Conservation (phyloP, 2,113 vertebrate species). For the Daphoenositta chrysoptera region DNA sequence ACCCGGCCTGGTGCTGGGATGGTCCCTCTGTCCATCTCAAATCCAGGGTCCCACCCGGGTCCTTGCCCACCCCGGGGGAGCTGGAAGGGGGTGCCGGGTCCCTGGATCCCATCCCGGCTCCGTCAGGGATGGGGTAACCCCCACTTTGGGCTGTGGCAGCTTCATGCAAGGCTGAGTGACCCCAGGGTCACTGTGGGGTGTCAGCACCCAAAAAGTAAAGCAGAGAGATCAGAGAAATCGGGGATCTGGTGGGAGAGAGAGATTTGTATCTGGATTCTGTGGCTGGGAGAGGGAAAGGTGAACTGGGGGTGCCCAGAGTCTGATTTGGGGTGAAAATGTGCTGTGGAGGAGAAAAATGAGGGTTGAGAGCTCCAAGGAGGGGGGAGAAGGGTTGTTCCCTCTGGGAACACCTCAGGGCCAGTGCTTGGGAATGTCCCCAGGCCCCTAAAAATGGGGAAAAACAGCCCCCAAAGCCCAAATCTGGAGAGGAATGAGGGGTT, state of each 20-base stretch:
- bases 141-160: not conserved
- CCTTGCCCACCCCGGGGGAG: not conserved
- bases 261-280: not conserved
- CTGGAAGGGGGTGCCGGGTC: too few relatives aligned
- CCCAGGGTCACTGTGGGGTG: not conserved
- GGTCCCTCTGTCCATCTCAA: not conserved
- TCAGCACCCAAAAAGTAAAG: not conserved
- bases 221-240: too few relatives aligned
- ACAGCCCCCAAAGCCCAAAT: not conserved
- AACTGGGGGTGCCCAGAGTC: not conserved
- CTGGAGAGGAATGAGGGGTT: not conserved
- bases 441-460: not conserved
- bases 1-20: not conserved
- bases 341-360: not conserved
- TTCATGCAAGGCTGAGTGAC: not conserved
- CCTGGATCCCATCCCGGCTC: not conserved
- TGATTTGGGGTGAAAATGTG: not conserved
- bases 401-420: not conserved
- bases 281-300: rapidly evolving
- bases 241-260: not conserved
- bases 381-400: not conserved
- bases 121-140: not conserved
- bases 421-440: not conserved
- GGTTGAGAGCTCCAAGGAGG: not conserved
- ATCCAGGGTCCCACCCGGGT: not conserved